Conservation (phyloP, 2,888 invertebrate species). For the Sympetrum striolatum region DNA sequence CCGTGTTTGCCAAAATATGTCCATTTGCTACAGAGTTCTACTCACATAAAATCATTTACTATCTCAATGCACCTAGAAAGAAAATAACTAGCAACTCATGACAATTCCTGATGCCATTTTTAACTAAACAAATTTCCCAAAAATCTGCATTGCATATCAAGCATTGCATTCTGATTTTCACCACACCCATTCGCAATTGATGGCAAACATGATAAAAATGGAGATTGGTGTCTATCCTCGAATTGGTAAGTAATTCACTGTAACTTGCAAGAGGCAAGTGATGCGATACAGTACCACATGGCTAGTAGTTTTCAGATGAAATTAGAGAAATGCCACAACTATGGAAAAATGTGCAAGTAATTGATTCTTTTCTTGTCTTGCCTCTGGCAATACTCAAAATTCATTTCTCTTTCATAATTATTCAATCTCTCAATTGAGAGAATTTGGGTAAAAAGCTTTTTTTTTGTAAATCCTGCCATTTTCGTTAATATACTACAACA, state of each 20-base stretch:
- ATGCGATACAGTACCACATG: too few relatives aligned
- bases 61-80: slow-evolving; percentile 1
- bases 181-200: neutral
- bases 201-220: neutral
- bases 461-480: neutral
- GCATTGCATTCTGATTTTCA: slow-evolving; percentile 14
- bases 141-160: slow-evolving; percentile 27
- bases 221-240: neutral
- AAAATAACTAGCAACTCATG: slow-evolving; percentile 6
- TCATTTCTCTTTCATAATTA: neutral
- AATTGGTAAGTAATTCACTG: neutral
- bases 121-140: slow-evolving; percentile 14
- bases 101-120: slow-evolving; percentile 22
- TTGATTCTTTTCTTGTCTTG: too few relatives aligned
- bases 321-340: neutral
- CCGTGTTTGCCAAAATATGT: neutral
- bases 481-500: neutral
- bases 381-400: neutral
- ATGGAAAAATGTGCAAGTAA: neutral
- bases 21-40: slow-evolving; percentile 9
- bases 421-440: neutral
- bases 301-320: neutral
- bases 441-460: neutral
- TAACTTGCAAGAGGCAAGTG: too few relatives aligned
- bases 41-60: neutral